These are phyloP conservation scores for Notothenia coriiceps DNA, from an alignment of 2,113 vertebrate genomes.

Conservation along the genomic window DNA sequence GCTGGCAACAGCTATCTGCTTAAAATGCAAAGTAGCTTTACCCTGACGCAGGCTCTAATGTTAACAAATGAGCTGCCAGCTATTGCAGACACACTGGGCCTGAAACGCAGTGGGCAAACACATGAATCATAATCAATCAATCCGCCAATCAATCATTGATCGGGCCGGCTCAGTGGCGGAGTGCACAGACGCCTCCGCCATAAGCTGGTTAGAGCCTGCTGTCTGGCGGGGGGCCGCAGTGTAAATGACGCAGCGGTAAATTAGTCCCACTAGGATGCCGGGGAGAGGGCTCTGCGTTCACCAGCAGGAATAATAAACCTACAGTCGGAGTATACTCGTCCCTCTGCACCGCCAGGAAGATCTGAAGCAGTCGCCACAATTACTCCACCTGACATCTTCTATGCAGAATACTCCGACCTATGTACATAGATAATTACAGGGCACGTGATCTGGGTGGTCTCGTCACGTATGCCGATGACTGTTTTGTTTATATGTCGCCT, in stretches of 20 bases:
- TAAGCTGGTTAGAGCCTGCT: constrained; percentile 18
- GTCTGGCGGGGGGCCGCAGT: background rate
- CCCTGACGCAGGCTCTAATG: constrained; percentile 42
- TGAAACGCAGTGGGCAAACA: constrained; percentile 45
- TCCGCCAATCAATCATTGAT: constrained; percentile 69
- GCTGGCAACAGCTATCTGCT: constrained; percentile 28
- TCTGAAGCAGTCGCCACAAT: constrained; percentile 33
- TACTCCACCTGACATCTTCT: constrained; percentile 39
- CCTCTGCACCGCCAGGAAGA: constrained; percentile 1
- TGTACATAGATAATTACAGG: constrained; percentile 16
- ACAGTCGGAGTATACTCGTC: constrained; percentile 34
- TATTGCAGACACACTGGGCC: constrained; percentile 28
- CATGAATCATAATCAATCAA: constrained; percentile 74
- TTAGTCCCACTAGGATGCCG: constrained; percentile 63
- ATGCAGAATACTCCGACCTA: constrained; percentile 16
- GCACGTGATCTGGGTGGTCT: background rate
- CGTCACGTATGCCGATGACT: background rate
- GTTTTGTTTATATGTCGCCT: background rate
- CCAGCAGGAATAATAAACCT: constrained; percentile 62
- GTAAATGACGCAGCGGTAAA: constrained; percentile 65
- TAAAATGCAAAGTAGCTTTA: constrained; percentile 44
- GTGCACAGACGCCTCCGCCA: constrained; percentile 15
- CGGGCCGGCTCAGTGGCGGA: background rate
- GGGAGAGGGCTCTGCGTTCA: constrained; percentile 33
- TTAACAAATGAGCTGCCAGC: constrained; percentile 76